Base-by-base conservation (phyloP, 1,140 invertebrate genomes). In the Drosophila parabipectinata region DNA sequence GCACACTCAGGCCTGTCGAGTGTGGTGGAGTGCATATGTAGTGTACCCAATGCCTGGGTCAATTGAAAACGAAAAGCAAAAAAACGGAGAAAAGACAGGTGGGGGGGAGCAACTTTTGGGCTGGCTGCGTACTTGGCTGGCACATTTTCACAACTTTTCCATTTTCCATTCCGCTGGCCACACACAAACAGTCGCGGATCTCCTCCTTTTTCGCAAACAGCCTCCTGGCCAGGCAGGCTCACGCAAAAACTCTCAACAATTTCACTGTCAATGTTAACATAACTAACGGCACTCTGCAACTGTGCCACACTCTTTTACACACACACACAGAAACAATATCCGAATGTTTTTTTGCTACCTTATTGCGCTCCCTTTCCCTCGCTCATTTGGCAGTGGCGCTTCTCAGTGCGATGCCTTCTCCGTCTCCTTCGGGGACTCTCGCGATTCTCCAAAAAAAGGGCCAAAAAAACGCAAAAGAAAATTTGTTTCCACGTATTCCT, bases 251-350 rank as follows among this genome's bases (percentile, higher is more conserved):
- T 58, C 59, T 58, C 59, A 58, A 63, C 64, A 71, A 47, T 57
- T 73, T 74, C 71, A 74, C 52, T 74, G 71, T 56, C 71, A 74
- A 74, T 74, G 71, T 44, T 73, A 63, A 24, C 68, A 55, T 50
- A 73, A 73, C 68, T 60, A 61, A 73, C 62, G 28, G 63, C 41
- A 68, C 34, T 37, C 7, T 37, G 34, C 10, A 10, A 37, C 34
- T 37, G 9, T 12, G 32, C 8, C 32, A 32, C 32, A 32, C 32
- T 32, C 61, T 67, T 68, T 68, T 18, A 56, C 57, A 72, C 68
- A 72, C 67, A 73, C 34, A 71, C 52, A 21, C 21, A 21, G 2
- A 21, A 21, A 21, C 21, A 21, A 3, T 3, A 3, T 3, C 66
- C 71, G 58, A 64, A 72, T 72, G 59, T 51, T 69, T 59, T 59